These are phyloP conservation scores for Vulpes vulpes DNA, from an alignment of 2,113 vertebrate genomes.

Conservation along the genomic window DNA sequence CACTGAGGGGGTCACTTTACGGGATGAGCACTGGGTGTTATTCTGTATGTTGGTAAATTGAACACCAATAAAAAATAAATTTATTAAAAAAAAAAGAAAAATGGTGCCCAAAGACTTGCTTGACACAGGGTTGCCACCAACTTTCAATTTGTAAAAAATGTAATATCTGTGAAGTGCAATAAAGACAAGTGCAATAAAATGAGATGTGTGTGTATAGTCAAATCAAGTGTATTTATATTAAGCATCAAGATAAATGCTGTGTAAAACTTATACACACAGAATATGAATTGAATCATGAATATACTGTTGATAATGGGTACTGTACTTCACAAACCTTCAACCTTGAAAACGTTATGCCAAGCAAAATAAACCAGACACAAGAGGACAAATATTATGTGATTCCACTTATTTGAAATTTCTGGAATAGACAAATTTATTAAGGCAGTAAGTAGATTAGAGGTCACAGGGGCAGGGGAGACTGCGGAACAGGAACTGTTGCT, in stretches of 20 bases:
- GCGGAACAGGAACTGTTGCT: not conserved
- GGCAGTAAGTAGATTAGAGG: not conserved
- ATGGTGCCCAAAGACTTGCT: not conserved
- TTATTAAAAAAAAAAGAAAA: not conserved
- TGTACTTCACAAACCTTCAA: not conserved
- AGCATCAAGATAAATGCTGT: slow-evolving; percentile 65
- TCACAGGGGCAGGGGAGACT: not conserved
- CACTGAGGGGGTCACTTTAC: no score
- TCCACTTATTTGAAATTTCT: not conserved
- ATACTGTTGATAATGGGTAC: slow-evolving; percentile 47
- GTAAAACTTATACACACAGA: slow-evolving; percentile 68
- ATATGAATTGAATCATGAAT: slow-evolving; percentile 15
- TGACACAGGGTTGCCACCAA: not conserved
- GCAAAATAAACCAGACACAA: not conserved
- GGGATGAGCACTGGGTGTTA: no score
- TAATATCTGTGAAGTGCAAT: not conserved
- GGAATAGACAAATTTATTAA: not conserved
- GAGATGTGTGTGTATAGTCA: not conserved
- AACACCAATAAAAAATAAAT: no score
- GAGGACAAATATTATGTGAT: not conserved
- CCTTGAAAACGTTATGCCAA: not conserved
- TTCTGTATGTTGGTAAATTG: no score
- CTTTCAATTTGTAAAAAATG: not conserved
- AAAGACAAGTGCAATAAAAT: not conserved
- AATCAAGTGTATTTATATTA: slow-evolving; percentile 62